A percentile compares a stretch with the other conserved stretches of the same genome.
Conservation (phyloP, 1,140 invertebrate species). For the Branchinecta lynchi region DNA sequence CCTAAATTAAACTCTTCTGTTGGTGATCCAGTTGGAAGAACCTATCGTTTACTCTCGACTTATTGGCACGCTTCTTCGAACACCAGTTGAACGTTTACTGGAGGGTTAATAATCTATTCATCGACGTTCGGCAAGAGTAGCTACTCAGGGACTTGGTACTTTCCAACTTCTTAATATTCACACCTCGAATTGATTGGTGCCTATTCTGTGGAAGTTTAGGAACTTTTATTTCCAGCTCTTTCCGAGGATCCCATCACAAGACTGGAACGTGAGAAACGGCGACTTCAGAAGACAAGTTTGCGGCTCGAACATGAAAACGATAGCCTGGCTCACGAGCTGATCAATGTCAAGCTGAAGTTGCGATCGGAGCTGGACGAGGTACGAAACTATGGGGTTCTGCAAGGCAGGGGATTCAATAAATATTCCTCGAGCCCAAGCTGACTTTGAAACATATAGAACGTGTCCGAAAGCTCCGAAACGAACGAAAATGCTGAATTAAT, state of each 20-base stretch:
- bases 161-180: neutral
- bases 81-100: no score
- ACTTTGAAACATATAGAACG: no score
- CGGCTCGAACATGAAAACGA: slow-evolving; percentile 49
- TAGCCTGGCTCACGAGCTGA: slow-evolving; percentile 44
- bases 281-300: slow-evolving; percentile 35
- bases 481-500: no score
- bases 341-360: slow-evolving; percentile 41
- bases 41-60: no score
- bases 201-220: slow-evolving; percentile 29
- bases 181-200: slow-evolving; percentile 2
- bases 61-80: no score
- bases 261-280: slow-evolving; percentile 40
- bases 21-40: no score
- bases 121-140: neutral
- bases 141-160: slow-evolving; percentile 13
- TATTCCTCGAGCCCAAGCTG: no score
- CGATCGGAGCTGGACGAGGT: slow-evolving; percentile 39
- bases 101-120: no score
- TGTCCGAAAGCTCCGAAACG: no score
- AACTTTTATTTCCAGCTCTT: slow-evolving; percentile 25
- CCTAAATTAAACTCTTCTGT: no score
- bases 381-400: slow-evolving; percentile 18
- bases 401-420: no score
- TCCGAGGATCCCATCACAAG: slow-evolving; percentile 41